Base-by-base conservation (phyloP, 2,113 vertebrate genomes). In the Nyctereutes procyonoides region DNA sequence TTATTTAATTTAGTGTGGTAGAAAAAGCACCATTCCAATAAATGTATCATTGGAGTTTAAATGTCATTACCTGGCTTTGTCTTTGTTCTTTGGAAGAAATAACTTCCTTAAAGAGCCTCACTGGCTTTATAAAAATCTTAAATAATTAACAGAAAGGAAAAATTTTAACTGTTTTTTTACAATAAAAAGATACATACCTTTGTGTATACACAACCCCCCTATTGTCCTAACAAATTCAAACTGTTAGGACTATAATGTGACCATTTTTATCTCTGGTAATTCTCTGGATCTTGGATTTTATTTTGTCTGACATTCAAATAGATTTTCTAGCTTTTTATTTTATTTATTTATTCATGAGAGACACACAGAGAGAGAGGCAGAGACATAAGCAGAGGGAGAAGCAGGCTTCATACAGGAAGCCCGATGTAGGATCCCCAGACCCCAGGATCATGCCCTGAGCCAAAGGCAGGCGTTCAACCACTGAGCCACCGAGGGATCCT, bases 171-270 rank as follows among this genome's bases (percentile, higher is more conserved):
- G 95, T 20, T 8, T 98, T 97, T 98, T 98, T 98, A 98, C 97
- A 98, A 35, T 98, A 96, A 97, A 98, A 98, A 98, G 98, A 98
- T 93, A 98, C 97, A 98, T 60, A 69, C 90, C 51, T 96, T 89
- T 95, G 55, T 87, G 51, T 97, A 84, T 90, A 95, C 38, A 88
- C 19, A 74, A 62, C 17, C 22, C 15, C 71, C 17, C 58, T 9
- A 22, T 88, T 92, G 93, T 62, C 17, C 48, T 73, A 69, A 2
- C 30, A 84, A 84, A 88, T 22, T 55, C 26, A 96, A 73, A 28
- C 22, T 60, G 12, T 86, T 63, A 53, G 12, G 58, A 60, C 38
- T 93, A 90, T 55, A 53, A 48, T 43, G 87, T 90, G 32, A 58
- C 5, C 6, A n/a, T 51, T 88, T 88, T 90, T 81, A 26, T 15